Evolutionary conservation across 2,113 vertebrate genomes (phyloP).

Genomic region (Corynorhinus townsendii): DNA sequence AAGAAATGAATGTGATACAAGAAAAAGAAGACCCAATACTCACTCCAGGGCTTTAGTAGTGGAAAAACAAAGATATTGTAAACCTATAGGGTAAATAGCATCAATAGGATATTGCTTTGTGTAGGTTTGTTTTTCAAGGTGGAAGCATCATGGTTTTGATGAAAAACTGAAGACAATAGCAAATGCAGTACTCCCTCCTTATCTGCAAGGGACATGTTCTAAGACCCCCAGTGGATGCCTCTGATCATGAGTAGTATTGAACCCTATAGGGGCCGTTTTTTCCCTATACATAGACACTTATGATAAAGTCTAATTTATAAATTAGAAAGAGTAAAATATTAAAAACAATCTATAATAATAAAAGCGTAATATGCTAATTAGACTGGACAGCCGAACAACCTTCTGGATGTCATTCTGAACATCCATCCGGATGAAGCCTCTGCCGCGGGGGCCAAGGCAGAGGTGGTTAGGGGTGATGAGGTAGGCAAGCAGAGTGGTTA

Average conservation of each 20-base stretch:
- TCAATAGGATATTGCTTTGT: not conserved
- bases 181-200: not conserved
- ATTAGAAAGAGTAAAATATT: not conserved
- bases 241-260: not conserved
- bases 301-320: not conserved
- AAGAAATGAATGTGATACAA: not conserved
- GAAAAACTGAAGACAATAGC: not conserved
- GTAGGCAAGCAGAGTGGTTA: too few species aligned
- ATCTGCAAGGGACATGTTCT: too few species aligned
- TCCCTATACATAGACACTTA: not conserved
- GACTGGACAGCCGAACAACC: too few species aligned
- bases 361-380: not conserved
- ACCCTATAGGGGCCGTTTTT: not conserved
- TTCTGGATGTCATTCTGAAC: too few species aligned
- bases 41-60: not conserved
- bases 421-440: too few species aligned
- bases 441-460: too few species aligned
- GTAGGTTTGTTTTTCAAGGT: not conserved
- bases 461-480: too few species aligned
- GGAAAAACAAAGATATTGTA: not conserved
- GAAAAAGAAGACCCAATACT: not conserved
- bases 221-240: not conserved
- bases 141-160: not conserved
- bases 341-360: not conserved
- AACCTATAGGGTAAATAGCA: not conserved